Percentiles rank a stretch among this genome's conserved stretches.
These are phyloP conservation scores for Caradrina clavipalpis DNA, from an alignment of 2,888 invertebrate species.

Conservation along the genomic window DNA sequence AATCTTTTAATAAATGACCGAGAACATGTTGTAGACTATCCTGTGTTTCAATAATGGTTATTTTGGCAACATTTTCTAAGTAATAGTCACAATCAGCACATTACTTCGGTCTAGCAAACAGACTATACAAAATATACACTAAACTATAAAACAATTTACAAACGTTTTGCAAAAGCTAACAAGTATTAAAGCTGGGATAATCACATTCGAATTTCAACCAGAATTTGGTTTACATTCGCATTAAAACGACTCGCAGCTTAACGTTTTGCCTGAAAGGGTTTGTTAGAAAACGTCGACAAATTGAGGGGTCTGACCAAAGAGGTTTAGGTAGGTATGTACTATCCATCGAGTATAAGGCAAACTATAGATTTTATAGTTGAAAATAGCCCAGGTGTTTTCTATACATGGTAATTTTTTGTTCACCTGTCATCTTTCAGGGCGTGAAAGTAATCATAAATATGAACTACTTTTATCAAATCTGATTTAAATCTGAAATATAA, in stretches of 20 bases:
- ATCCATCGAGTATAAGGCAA: not conserved
- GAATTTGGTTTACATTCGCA: constrained; percentile 48
- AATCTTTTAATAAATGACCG: not conserved
- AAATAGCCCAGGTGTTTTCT: not conserved
- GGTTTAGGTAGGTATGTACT: constrained; percentile 23
- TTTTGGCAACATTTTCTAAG: not conserved
- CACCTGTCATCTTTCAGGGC: too few relatives aligned
- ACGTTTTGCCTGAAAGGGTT: constrained; percentile 52
- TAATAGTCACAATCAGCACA: not conserved
- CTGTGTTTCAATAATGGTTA: not conserved
- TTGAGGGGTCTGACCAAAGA: constrained; percentile 51
- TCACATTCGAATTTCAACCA: constrained; percentile 25
- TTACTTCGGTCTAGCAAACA: not conserved
- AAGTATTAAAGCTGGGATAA: constrained; percentile 47
- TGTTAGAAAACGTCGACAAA: constrained; percentile 50
- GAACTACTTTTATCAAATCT: too few relatives aligned
- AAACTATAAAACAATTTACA: constrained; percentile 26
- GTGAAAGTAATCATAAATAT: too few relatives aligned
- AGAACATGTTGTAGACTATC: not conserved
- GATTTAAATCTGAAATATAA: too few relatives aligned
- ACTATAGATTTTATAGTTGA: not conserved
- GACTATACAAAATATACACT: not conserved
- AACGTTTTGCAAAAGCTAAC: constrained; percentile 19
- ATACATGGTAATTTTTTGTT: not conserved
- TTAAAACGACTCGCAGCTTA: constrained; percentile 39